Base-by-base conservation (phyloP, 2,888 invertebrate genomes). In the Drosophila greeni region DNA sequence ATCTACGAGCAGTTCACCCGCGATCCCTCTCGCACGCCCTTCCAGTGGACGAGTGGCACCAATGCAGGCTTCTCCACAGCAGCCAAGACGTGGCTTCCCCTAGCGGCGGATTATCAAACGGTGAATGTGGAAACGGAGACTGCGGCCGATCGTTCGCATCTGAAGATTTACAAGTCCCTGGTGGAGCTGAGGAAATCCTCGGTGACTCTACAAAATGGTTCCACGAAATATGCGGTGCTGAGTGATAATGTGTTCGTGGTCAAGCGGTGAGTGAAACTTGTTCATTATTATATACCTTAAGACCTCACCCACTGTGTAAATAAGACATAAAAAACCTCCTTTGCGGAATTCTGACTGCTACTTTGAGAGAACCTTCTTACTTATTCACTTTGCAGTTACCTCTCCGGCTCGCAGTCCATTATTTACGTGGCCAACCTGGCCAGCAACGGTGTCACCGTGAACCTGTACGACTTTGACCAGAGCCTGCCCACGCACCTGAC, bases 21-120 rank as follows among this genome's bases (percentile, higher is more conserved):
- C 5, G 94, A 94, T 86, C 90, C 92, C 0, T 90, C 89, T 14
- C 89, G 92, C 34, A 91, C 92, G 0, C 92, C 93, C 0, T 91
- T 91, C 85, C 92, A 92, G 53, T 93, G 92, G 92, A 89, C 91
- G 70, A 73, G 83, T 33, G 81, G 87, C 1, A 85, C 70, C 6
- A 91, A 89, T 73, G 37, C 87, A 59, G 23, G 91, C 54, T 90
- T 89, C 66, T 87, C 88, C 0, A 84, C 76, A 0, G 84, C 76
- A 4, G 0, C 45, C 1, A 82, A 81, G 26, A 87, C 88, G 0
- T 88, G 88, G 88, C 62, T 88, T 12, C 88, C 88, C 0, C 58
- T 88, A 9, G 91, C 93, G 51, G 85, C 87, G 0, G 91, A 92
- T 84, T 94, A 93, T 76, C 73, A 75, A 57, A 89, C 87, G 0